phyloP scores from a whole-genome alignment of 2,888 invertebrate genomes.

The Acanthosepion pharaonis region DNA sequence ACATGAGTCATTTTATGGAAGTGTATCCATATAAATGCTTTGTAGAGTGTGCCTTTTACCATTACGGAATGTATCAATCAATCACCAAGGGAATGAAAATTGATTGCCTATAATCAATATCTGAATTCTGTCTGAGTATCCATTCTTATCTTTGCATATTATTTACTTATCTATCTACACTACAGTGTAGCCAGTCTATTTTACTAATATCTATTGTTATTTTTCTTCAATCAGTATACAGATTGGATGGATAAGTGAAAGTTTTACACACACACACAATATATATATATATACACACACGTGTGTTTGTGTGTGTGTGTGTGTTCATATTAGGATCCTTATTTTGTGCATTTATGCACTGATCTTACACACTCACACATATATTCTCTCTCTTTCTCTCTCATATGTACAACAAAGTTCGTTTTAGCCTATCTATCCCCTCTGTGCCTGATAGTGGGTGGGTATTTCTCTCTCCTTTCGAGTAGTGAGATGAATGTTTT shows the following conservation, averaged over 20 bases:
- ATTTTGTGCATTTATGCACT: too few species aligned
- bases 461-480: not conserved
- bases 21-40: not conserved
- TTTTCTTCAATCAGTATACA: not conserved
- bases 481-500: too few species aligned
- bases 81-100: not conserved
- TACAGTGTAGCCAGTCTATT: not conserved
- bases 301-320: too few species aligned
- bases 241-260: not conserved
- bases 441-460: not conserved
- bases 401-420: too few species aligned
- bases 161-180: not conserved
- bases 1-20: not conserved
- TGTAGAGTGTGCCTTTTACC: not conserved
- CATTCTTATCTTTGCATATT: not conserved
- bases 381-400: too few species aligned
- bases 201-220: not conserved
- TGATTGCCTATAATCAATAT: constrained; percentile 15
- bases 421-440: too few species aligned
- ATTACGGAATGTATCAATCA: not conserved
- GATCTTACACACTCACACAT: too few species aligned
- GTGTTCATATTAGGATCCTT: too few species aligned
- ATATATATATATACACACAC: too few species aligned
- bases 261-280: not conserved
- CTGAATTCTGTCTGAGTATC: constrained; percentile 33